These are phyloP conservation scores for Holocentrus rufus DNA, from an alignment of 2,797 vertebrate species.

Conservation along the genomic window DNA sequence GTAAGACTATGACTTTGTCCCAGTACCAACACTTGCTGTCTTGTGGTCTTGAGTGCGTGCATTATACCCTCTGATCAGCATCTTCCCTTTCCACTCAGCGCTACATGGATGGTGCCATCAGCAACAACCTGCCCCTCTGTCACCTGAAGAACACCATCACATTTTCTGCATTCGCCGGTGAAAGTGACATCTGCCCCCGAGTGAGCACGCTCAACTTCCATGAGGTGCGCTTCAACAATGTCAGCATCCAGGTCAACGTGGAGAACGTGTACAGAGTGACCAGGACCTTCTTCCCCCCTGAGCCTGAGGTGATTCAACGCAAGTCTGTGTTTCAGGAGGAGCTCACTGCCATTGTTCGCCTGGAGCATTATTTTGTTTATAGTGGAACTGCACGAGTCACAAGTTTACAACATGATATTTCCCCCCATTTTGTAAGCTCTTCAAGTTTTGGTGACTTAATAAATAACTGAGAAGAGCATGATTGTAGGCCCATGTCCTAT, in stretches of 20 bases:
- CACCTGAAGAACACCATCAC: constrained; percentile 86
- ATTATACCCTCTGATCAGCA: background rate
- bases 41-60: background rate
- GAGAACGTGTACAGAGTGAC: constrained; percentile 83
- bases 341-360: background rate
- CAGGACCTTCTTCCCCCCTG: constrained; percentile 84
- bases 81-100: constrained; percentile 73
- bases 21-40: too few species aligned
- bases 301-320: constrained; percentile 80
- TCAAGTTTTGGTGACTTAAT: too few species aligned
- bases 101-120: constrained; percentile 89
- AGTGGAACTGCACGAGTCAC: too few species aligned
- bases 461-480: too few species aligned
- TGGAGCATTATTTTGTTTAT: background rate
- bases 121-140: constrained; percentile 83
- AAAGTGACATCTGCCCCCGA: constrained; percentile 89
- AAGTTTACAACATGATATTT: too few species aligned
- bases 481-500: too few species aligned
- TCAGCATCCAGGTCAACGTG: constrained; percentile 84
- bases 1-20: too few species aligned
- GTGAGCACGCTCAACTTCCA: constrained; percentile 81
- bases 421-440: too few species aligned
- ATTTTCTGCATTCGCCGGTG: constrained; percentile 88
- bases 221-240: constrained; percentile 83
- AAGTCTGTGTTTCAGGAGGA: background rate